Base-by-base conservation (phyloP, 2,888 invertebrate species). In the Hemaris fuciformis region DNA sequence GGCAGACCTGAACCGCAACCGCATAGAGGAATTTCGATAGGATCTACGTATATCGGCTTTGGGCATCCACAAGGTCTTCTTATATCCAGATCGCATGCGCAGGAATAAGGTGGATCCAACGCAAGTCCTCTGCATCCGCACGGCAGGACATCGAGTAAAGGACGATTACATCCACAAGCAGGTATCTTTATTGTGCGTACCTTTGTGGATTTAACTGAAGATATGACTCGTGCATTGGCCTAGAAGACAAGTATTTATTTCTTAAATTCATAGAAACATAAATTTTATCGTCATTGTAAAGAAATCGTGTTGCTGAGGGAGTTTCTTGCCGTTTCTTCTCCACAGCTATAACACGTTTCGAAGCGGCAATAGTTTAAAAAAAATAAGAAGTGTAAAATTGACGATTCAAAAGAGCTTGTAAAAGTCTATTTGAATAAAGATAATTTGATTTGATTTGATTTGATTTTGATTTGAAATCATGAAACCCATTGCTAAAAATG, bases 101-200 rank as follows among this genome's bases (percentile, higher is more conserved):
- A 38, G n/a, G 34, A 15, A 13, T 60, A 61, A 7, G 56, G 27
- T 8, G 69, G 38, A 43, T 73, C 72, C 4, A 64, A 46, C 8
- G 41, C 25, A 20, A 53, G 53, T 53, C 53, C 53, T 3, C 66
- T 64, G 23, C 66, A 66, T 43, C 69, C 74, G 45, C 66, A 70
- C 71, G 67, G 2, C 65, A 10, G 53, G 10, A 53, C 53, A 10
- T 53, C 53, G 10, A 53, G 15, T 0, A 70, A 42, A 15, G 67
- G 62, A 2, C 62, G 69, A n/a, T 73, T 64, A 25, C 66, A 67
- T 56, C 69, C 73, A 46, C 65, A 68, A 71, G 67, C 1, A 62
- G 18, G 42, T 2, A 66, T 56, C 57, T 57, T 64, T 0, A 64
- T 18, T 38, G 56, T 34, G 2, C 43, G 23, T 5, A 62, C 22